These are phyloP conservation scores for Cardiocondyla obscurior DNA, from an alignment of 1,140 invertebrate genomes.

Conservation along the genomic window DNA sequence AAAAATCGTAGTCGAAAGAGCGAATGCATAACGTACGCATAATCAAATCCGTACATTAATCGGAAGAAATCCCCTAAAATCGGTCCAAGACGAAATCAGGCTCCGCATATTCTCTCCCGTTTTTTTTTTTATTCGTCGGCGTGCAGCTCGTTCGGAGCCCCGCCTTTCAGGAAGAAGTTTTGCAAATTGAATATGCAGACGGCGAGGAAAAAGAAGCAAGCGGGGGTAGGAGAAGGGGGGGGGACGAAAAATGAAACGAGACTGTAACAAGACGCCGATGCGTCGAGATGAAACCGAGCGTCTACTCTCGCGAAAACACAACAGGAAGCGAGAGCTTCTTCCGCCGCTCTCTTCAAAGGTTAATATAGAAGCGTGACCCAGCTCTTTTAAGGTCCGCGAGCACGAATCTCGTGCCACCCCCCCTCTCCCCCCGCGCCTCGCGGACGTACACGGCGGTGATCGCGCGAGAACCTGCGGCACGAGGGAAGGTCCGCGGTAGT, in stretches of 20 bases:
- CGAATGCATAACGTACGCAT: too few species aligned
- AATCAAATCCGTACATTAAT: not conserved
- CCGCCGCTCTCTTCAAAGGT: not conserved
- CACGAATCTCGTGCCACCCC: not conserved
- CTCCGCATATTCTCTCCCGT: not conserved
- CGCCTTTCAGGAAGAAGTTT: not conserved
- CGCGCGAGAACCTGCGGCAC: conserved; percentile 9
- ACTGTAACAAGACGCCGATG: not conserved
- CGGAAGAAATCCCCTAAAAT: not conserved
- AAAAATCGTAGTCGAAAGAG: not conserved
- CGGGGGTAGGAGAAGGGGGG: not conserved
- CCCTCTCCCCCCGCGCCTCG: not conserved
- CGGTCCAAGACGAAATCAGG: not conserved
- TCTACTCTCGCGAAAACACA: not conserved
- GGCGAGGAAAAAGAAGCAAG: too few species aligned
- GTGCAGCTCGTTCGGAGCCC: too few species aligned
- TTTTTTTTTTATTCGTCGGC: conserved; percentile 12
- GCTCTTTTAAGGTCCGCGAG: conserved; percentile 4
- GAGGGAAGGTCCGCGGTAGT: conserved; percentile 20
- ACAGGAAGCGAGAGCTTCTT: not conserved
- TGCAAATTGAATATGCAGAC: conserved; percentile 17
- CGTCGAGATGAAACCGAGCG: not conserved
- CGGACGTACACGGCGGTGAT: conserved; percentile 2
- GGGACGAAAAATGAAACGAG: conserved; percentile 17
- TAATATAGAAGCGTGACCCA: conserved; percentile 27